Evolutionary conservation across 2,888 invertebrate species (phyloP), one percentile per base, ranked within the genome.

Genomic region (Drosophila rellima): DNA sequence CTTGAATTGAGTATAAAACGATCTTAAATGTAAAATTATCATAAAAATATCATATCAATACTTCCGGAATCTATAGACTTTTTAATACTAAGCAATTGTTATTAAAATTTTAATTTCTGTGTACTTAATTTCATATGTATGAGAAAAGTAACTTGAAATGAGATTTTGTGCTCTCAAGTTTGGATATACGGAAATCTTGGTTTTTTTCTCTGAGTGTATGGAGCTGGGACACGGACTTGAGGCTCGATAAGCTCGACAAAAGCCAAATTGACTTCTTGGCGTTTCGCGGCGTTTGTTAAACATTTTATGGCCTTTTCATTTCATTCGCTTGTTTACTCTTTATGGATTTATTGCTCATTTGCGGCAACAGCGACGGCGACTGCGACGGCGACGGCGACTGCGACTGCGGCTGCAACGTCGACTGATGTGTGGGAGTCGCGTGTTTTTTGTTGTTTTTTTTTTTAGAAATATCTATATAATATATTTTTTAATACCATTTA

Each of bases 241-340:
- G 18, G 45, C 39, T 37, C 54, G 44, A 33, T 18, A 20, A 39
- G 33, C 44, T 45, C 40, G 47, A 4, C 39, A 20, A 29, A 29
- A 42, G 18, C 13, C 33, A 42, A 66, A 63, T 75, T 66, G 75
- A 60, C 59, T 59, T 60, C 51, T 65, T 48, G 61, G 42, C 62
- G 44, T 56, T 37, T 51, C 45, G 51, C 45, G 51, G n/a, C 47
- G 48, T 74, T 75, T 75, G 18, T 40, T 70, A 44, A 70, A 66
- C 59, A 50, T 66, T 74, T 75, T 61, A 75, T 56, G 62, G 70
- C 55, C 33, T 61, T 57, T 74, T 74, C 52, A 64, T 74, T 54
- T 26, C 44, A 40, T 29, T 55, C 35, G 65, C 51, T 65, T 65
- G 57, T 74, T 70, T 54, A 23, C 57, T 61, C 37, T 60, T 62